Percentiles rank a stretch among this genome's conserved stretches.
Conservation (phyloP, 92 coral and sea anemone genomes). For the Porites lobata region DNA sequence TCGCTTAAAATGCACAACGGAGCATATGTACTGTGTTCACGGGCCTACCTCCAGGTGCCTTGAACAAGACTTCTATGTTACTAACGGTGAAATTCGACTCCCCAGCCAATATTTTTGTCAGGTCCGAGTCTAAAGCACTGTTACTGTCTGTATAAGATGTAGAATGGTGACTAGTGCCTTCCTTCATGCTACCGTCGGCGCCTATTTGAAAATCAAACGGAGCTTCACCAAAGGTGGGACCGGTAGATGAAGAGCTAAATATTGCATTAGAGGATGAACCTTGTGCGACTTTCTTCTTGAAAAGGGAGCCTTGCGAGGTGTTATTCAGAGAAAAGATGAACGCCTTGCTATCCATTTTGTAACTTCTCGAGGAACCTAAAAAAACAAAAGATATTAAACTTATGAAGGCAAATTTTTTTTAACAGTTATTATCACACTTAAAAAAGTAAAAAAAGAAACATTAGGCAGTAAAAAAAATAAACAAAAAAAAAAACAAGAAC, state of each 20-base stretch:
- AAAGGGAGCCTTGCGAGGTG: conserved; percentile 14
- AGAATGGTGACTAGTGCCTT: conserved; percentile 34
- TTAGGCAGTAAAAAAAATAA: too few species aligned
- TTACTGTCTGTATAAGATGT: conserved; percentile 20
- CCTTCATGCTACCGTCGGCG: conserved; percentile 39
- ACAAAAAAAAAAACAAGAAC: too few species aligned
- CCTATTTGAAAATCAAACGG: conserved; percentile 73
- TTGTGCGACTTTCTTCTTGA: conserved; percentile 19
- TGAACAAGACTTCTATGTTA: conserved; percentile 65
- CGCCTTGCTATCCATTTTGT: conserved; percentile 57
- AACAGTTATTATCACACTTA: neutral
- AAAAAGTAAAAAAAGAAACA: neutral
- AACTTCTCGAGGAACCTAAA: conserved; percentile 54
- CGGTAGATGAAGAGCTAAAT: conserved; percentile 31
- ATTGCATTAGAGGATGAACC: conserved; percentile 28
- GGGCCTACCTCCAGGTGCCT: conserved; percentile 47
- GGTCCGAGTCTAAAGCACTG: neutral
- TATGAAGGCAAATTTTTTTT: too few species aligned
- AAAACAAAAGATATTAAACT: neutral
- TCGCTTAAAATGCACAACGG: too few species aligned
- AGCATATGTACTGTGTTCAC: too few species aligned
- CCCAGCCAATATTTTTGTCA: neutral
- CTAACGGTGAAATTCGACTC: conserved; percentile 30
- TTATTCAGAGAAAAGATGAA: conserved; percentile 57
- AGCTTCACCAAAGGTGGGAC: conserved; percentile 66